phyloP scores from a whole-genome alignment of 2,113 vertebrate species.

The Burhinus bistriatus region DNA sequence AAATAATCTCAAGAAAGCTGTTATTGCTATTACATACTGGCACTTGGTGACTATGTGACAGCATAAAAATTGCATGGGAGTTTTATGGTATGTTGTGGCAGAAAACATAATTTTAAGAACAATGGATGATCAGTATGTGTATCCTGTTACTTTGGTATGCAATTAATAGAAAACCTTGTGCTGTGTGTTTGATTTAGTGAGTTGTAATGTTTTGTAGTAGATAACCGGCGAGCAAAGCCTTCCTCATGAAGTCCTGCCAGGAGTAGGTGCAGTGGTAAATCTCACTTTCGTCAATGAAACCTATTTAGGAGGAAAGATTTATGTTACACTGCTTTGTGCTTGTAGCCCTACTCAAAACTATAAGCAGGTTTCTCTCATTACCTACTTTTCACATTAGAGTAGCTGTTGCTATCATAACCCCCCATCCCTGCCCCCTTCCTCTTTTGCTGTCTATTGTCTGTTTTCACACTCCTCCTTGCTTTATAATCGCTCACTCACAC shows the following conservation, averaged over 20 bases:
- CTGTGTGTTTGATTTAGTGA: conserved; percentile 61
- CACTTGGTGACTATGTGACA: neutral
- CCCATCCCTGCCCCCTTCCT: conserved; percentile 25
- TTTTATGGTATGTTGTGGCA: conserved; percentile 1
- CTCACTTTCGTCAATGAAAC: conserved; percentile 61
- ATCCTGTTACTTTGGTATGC: conserved; percentile 30
- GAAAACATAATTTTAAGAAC: conserved; percentile 27
- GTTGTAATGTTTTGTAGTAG: conserved; percentile 28
- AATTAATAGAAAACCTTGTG: conserved; percentile 63
- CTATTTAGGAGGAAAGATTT: conserved; percentile 59
- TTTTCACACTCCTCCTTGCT: conserved; percentile 67
- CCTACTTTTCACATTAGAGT: conserved; percentile 36
- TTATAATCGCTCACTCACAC: conserved; percentile 73
- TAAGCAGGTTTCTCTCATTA: conserved; percentile 41
- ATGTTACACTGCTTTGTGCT: conserved; percentile 25
- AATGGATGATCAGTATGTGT: conserved; percentile 15
- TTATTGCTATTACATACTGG: neutral
- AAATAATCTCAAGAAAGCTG: neutral
- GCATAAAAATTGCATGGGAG: neutral
- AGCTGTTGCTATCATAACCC: conserved; percentile 46
- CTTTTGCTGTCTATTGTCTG: conserved; percentile 76
- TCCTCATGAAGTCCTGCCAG: conserved; percentile 33
- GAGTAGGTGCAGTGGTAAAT: conserved; percentile 55
- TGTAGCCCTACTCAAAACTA: neutral
- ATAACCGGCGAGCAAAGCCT: conserved; percentile 33